Conservation (phyloP, 2,113 vertebrate genomes). For the Macquaria ambigua region DNA sequence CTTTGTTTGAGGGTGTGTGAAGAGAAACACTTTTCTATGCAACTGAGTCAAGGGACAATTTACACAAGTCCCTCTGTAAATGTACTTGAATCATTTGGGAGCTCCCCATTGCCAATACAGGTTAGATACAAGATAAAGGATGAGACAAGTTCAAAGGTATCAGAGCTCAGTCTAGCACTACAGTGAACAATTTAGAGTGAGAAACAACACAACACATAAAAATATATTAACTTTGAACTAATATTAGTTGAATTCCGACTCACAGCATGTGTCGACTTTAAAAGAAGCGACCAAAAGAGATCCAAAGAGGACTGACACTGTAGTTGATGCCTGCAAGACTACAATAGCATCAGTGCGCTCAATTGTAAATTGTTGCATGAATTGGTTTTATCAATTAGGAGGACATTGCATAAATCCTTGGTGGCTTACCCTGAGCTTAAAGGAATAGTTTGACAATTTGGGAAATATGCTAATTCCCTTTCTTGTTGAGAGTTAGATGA, state of each 20-base stretch:
- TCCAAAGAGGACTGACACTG: neutral
- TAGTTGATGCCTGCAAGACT: neutral
- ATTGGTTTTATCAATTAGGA: neutral
- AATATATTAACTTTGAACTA: neutral
- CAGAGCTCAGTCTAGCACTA: neutral
- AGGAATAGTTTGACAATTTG: neutral
- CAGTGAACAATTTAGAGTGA: too few relatives aligned
- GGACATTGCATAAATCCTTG: neutral
- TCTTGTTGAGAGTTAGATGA: too few relatives aligned
- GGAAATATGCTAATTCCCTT: too few relatives aligned
- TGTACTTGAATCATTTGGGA: neutral
- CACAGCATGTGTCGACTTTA: neutral
- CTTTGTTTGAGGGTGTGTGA: neutral
- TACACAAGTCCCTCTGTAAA: neutral
- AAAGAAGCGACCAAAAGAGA: neutral
- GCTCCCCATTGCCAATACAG: neutral
- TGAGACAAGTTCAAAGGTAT: neutral
- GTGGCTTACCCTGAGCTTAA: neutral
- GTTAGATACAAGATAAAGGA: neutral
- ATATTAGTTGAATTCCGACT: neutral
- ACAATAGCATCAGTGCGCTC: neutral
- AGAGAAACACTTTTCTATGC: constrained; percentile 2
- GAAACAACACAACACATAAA: constrained; percentile 1
- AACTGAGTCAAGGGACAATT: neutral
- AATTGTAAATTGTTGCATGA: neutral